phyloP scores from a whole-genome alignment of 2,888 invertebrate genomes.

The Pyrrhosoma nymphula region DNA sequence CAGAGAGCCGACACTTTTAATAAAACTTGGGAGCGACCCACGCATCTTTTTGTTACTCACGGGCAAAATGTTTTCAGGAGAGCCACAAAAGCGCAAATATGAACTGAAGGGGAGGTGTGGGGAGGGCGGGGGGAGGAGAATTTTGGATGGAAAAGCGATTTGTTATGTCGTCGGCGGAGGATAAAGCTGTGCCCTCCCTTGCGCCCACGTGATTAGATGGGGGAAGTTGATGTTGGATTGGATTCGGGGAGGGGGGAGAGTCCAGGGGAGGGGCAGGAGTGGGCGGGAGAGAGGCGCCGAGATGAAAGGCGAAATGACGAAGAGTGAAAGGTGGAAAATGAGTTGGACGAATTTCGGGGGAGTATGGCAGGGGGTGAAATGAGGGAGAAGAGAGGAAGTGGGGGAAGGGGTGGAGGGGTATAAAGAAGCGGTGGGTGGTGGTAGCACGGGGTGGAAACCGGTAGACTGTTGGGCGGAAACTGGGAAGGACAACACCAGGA shows the following conservation, averaged over 20 bases:
- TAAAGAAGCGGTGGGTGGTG: neutral
- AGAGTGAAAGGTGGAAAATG: conserved; percentile 28
- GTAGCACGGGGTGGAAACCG: neutral
- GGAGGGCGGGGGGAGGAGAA: neutral
- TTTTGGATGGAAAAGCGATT: neutral
- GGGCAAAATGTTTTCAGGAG: neutral
- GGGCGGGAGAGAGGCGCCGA: neutral
- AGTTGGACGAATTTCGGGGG: neutral
- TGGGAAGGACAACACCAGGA: neutral
- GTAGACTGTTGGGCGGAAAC: neutral
- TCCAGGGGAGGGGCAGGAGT: neutral
- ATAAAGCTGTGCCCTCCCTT: neutral
- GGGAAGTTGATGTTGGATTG: too few species aligned
- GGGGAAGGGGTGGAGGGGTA: neutral
- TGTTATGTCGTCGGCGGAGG: neutral
- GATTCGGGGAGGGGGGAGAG: neutral
- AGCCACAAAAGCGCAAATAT: neutral
- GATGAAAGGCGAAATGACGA: neutral
- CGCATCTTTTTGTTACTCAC: neutral
- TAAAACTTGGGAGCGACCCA: neutral
- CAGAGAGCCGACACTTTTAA: neutral
- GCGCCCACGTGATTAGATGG: neutral
- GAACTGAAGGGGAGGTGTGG: too few species aligned
- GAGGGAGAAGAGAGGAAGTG: neutral
- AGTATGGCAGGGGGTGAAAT: neutral